Base-by-base conservation (phyloP, 2,113 vertebrate species). In the Xenopus laevis region DNA sequence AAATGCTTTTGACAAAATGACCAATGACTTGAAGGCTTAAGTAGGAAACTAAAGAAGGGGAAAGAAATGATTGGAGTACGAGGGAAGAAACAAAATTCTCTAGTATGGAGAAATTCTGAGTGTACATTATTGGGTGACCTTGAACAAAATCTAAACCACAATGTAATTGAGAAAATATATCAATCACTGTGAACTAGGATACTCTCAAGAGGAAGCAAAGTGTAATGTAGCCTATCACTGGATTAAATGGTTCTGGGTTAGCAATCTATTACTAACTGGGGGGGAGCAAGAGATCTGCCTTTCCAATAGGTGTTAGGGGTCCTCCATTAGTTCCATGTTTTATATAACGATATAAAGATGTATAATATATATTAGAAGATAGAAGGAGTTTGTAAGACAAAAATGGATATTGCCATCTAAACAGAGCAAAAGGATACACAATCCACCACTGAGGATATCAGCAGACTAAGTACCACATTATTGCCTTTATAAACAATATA, bases 91-190 rank as follows among this genome's bases (percentile, higher is more conserved):
- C 59, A 74, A 60, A 61, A 68, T 68, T n/a, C 65, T 52, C 27
- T 40, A 13, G 21, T 17, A 52, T 60, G 50, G 74, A 50, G 33
- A 13, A 64, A 70, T 70, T 77, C 74, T 68, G 47, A 70, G 60
- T 64, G 59, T 53, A 70, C 74, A 68, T 70, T 64, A 77, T 57
- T 18, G 67, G 74, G 62, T 64, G 66, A 77, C 74, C 74, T 77
- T 77, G 74, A 77, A 70, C 59, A 70, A 69, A 70, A 77, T 64
- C 74, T 69, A 63, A 77, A 55, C 74, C 74, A 58, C 74, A 77
- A 70, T 77, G 74, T 77, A 77, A 77, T 70, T 77, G 74, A 77
- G 74, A 77, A 77, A 77, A 77, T 70, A 69, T 77, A 77, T 77
- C 74, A 69, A 70, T 77, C 74, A 77, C 44, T 55, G 74, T 77